phyloP scores from a whole-genome alignment of 1,140 invertebrate genomes.

The Drosophila ananassae region DNA sequence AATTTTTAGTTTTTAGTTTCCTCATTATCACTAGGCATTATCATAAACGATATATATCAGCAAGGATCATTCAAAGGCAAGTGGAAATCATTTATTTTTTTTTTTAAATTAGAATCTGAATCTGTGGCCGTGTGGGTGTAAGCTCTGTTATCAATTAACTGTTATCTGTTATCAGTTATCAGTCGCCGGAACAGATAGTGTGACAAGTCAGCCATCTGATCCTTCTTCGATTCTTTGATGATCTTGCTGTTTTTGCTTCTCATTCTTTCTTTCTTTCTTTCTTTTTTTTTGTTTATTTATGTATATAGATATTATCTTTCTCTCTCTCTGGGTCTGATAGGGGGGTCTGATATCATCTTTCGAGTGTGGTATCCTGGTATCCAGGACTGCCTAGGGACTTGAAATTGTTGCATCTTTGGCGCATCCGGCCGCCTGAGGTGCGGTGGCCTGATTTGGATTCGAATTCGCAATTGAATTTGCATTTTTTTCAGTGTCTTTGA shows the following conservation, averaged over 20 bases:
- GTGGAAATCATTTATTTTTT: too few relatives aligned
- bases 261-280: not conserved
- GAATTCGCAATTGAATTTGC: constrained; percentile 70
- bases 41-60: not conserved
- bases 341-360: constrained; percentile 29
- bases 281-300: not conserved
- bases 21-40: not conserved
- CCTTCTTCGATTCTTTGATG: too few relatives aligned
- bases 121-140: too few relatives aligned
- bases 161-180: constrained; percentile 45
- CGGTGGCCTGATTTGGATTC: constrained; percentile 25
- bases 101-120: too few relatives aligned
- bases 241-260: not conserved
- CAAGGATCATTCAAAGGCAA: too few relatives aligned
- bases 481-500: constrained; percentile 75
- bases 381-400: constrained; percentile 45
- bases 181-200: constrained; percentile 30
- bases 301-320: not conserved
- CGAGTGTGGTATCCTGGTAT: constrained; percentile 26
- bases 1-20: too few relatives aligned
- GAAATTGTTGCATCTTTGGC: constrained; percentile 65
- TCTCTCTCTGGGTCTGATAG: not conserved
- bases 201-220: too few relatives aligned
- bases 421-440: constrained; percentile 57
- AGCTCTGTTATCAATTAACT: too few relatives aligned